phyloP scores from a whole-genome alignment of 2,888 invertebrate species.

The Sthenelais limicola region DNA sequence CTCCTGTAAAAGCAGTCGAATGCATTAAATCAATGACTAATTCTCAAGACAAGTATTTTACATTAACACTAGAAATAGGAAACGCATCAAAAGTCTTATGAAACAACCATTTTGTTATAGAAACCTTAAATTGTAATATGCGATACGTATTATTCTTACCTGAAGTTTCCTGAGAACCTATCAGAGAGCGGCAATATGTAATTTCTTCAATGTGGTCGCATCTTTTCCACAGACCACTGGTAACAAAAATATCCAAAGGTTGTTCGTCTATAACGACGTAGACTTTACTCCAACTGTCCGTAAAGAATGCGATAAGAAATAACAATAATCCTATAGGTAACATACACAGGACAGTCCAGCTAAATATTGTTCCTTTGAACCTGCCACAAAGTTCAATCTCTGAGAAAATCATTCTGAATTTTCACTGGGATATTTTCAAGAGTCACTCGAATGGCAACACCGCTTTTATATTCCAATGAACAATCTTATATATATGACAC shows the following conservation, averaged over 20 bases:
- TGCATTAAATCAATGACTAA: no score
- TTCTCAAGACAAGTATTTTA: no score
- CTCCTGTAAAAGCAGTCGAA: background rate
- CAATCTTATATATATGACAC: no score
- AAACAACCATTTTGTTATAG: no score
- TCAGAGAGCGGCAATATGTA: background rate
- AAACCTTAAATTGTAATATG: no score
- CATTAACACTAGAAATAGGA: no score
- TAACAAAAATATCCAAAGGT: background rate
- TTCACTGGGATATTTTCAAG: background rate
- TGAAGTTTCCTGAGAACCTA: slow-evolving; percentile 10
- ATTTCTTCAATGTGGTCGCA: background rate
- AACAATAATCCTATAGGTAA: background rate
- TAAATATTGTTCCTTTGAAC: slow-evolving; percentile 1
- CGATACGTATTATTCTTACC: background rate
- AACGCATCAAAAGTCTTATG: no score
- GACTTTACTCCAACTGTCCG: slow-evolving; percentile 14
- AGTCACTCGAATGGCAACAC: no score
- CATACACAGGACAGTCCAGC: background rate
- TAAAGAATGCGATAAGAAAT: slow-evolving; percentile 15
- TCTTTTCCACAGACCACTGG: slow-evolving; percentile 30
- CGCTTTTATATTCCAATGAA: no score
- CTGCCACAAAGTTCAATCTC: slow-evolving; percentile 1
- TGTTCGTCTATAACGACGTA: background rate
- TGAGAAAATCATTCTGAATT: slow-evolving; percentile 5